A percentile compares a stretch with the other conserved stretches of the same genome.
These are phyloP conservation scores for Ptychobarbus kaznakovi DNA, from an alignment of 2,797 vertebrate species.

Conservation along the genomic window DNA sequence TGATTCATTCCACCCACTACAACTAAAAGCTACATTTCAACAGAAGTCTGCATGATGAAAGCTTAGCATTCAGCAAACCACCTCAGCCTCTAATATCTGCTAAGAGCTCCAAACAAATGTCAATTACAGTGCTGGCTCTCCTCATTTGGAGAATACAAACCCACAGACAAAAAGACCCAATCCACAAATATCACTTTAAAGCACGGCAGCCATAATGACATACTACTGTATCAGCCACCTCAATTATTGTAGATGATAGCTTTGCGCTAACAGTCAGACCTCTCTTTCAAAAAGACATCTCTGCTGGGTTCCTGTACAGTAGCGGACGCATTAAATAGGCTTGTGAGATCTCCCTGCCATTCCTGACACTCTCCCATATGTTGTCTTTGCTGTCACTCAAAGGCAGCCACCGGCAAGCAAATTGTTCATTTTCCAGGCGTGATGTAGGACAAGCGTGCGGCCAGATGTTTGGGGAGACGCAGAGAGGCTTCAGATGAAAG, in stretches of 20 bases:
- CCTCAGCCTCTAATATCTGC: constrained; percentile 49
- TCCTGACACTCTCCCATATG: constrained; percentile 57
- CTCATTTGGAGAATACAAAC: constrained; percentile 30
- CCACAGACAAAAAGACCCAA: constrained; percentile 7
- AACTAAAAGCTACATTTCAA: constrained; percentile 58
- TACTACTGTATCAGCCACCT: constrained; percentile 37
- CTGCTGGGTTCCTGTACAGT: constrained; percentile 42
- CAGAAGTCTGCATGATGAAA: constrained; percentile 51
- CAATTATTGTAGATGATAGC: constrained; percentile 36
- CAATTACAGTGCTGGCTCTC: constrained; percentile 44
- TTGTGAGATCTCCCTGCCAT: constrained; percentile 48
- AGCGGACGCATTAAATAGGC: constrained; percentile 40
- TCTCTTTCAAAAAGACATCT: constrained; percentile 26
- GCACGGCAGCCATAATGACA: neutral
- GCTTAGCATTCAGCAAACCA: constrained; percentile 51
- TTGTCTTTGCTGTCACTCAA: constrained; percentile 52
- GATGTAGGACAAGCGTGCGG: constrained; percentile 62
- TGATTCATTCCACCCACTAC: constrained; percentile 62
- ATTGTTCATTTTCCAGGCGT: constrained; percentile 58
- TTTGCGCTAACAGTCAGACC: constrained; percentile 16
- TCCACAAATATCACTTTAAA: constrained; percentile 28
- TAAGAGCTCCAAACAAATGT: constrained; percentile 56
- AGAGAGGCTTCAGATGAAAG: constrained; percentile 62
- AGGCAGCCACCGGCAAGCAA: constrained; percentile 46
- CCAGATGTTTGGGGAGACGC: constrained; percentile 69